Evolutionary conservation across 2,797 vertebrate species (phyloP).

Genomic region (Alcedo quadribrachys): DNA sequence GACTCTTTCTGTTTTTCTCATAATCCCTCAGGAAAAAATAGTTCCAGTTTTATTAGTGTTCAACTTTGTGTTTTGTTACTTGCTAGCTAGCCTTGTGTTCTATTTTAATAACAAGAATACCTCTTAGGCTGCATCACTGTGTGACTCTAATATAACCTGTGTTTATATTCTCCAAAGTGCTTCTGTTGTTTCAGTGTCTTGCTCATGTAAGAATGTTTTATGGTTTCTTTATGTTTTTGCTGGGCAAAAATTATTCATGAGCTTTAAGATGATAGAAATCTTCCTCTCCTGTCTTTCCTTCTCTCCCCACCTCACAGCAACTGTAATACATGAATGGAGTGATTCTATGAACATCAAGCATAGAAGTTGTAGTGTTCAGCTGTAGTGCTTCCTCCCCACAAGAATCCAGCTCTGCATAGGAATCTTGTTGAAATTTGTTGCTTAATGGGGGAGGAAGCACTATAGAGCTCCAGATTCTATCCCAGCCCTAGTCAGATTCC

Average conservation of each 20-base stretch:
- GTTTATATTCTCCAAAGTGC: background rate
- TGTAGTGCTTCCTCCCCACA: background rate
- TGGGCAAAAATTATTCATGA: background rate
- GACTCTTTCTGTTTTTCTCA: background rate
- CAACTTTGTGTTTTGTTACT: background rate
- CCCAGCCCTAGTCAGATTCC: background rate
- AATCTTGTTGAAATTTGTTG: background rate
- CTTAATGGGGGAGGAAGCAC: background rate
- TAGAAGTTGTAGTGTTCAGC: background rate
- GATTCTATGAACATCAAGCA: background rate
- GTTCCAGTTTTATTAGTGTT: background rate
- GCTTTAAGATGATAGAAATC: background rate
- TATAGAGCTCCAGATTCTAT: background rate
- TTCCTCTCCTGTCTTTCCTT: background rate
- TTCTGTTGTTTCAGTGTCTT: background rate
- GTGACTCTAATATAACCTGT: background rate
- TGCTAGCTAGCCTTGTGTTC: background rate
- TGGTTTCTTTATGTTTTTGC: background rate
- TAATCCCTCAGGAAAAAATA: background rate
- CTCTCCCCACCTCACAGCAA: background rate
- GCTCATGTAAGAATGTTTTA: background rate
- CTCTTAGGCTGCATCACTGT: background rate
- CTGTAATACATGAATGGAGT: background rate
- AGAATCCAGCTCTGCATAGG: background rate
- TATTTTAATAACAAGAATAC: background rate